Percentiles rank a stretch among this genome's conserved stretches.
phyloP scores from a whole-genome alignment of 2,888 invertebrate genomes.

The Muscina levida region DNA sequence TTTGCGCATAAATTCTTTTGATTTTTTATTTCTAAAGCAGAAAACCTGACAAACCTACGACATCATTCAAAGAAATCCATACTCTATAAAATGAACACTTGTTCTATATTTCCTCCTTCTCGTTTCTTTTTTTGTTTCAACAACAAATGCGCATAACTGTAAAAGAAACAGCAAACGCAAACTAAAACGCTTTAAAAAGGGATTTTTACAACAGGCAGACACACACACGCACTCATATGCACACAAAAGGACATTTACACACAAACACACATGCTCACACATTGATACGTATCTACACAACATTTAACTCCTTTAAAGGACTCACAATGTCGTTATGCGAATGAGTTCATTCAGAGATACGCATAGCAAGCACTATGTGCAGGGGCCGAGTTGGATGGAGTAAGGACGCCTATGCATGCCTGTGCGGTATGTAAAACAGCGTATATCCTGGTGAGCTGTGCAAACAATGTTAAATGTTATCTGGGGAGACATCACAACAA shows the following conservation, averaged over 20 bases:
- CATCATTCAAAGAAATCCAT: background rate
- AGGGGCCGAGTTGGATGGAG: background rate
- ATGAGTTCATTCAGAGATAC: constrained; percentile 17
- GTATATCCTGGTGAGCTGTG: constrained; percentile 31
- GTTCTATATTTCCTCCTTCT: background rate
- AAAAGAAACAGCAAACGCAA: background rate
- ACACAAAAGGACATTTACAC: background rate
- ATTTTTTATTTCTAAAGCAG: background rate
- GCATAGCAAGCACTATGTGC: background rate
- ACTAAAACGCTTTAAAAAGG: constrained; percentile 24
- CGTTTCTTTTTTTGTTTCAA: constrained; percentile 5
- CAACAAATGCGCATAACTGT: constrained; percentile 4
- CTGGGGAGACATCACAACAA: constrained; percentile 63
- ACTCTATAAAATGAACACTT: constrained; percentile 8
- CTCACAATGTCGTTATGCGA: constrained; percentile 3
- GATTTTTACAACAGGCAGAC: constrained; percentile 9
- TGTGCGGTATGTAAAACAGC: constrained; percentile 15
- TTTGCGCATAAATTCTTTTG: background rate
- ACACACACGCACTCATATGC: background rate
- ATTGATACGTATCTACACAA: background rate
- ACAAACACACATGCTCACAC: background rate
- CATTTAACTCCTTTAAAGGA: constrained; percentile 22
- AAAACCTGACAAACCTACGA: constrained; percentile 5
- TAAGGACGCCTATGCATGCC: too few relatives aligned
- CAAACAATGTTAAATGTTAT: constrained; percentile 61